These are phyloP conservation scores for Oncorhynchus keta DNA, from an alignment of 2,113 vertebrate genomes.

Conservation along the genomic window DNA sequence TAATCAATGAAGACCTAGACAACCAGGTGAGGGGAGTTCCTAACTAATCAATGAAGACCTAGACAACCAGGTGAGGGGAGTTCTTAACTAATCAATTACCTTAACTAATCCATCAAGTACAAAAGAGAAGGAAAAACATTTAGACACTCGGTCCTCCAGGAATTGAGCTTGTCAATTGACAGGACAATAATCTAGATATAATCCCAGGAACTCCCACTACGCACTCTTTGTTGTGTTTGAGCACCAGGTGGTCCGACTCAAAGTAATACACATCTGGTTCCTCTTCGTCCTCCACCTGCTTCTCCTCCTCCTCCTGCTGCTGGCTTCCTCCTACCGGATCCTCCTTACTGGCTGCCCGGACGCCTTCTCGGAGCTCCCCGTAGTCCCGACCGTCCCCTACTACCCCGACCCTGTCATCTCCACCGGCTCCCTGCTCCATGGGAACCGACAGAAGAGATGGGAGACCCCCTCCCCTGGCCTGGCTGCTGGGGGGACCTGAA, in stretches of 20 bases:
- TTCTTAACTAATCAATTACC: no score
- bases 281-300: constrained; percentile 81
- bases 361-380: constrained; percentile 64
- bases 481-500: constrained; percentile 38
- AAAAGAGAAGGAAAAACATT: no score
- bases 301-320: constrained; percentile 53
- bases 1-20: no score
- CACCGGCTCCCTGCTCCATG: constrained; percentile 3
- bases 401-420: constrained; percentile 66
- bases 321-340: constrained; percentile 64
- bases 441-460: constrained; percentile 18
- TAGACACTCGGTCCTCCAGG: no score
- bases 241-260: constrained; percentile 99
- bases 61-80: no score
- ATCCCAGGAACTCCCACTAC: constrained; percentile 67
- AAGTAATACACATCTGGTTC: constrained; percentile 99
- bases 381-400: constrained; percentile 66
- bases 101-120: no score
- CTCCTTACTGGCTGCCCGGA: constrained; percentile 85
- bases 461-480: neutral
- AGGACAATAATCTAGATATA: neutral
- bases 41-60: no score
- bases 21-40: no score
- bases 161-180: no score
- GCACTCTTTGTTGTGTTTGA: constrained; percentile 99